Evolutionary conservation across 2,888 invertebrate species (phyloP), one percentile per base, ranked within the genome.

Genomic region (Hemithea aestivaria): DNA sequence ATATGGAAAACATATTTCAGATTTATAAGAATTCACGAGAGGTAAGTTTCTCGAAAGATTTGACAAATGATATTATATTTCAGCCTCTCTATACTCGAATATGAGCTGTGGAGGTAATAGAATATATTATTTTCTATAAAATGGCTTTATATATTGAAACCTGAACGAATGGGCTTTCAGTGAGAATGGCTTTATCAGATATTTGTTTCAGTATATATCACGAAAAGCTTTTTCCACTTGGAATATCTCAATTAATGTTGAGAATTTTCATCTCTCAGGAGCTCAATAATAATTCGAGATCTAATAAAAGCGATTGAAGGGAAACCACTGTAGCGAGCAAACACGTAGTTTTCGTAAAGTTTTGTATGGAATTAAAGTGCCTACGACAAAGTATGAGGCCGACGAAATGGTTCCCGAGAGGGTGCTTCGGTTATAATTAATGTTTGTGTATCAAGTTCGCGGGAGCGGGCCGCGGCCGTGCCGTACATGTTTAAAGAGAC

Each of bases 1-100:
- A 53, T 53, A 56, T 59, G 52, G 58, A 58, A 41, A 56, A 58
- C 52, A 57, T 66, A 62, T 62, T 58, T 57, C 51, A 59, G 64
- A 58, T 62, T 62, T 43, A 57, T 44, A 54, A 53, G 45, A 58
- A 51, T 48, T 55, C 54, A 54, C 48, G 38, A 36, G 39, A 54
- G 56, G 53, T 62, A 60, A 53, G 48, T 58, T 56, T 42, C 41
- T 44, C 45, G 39, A 48, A 40, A 49, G 48, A 43, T 56, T 40
- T 55, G 56, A 60, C 45, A 57, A 58, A 57, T 55, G 29, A 48
- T 51, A 52, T 61, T 51, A 53, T 56, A 39, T 53, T 51, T 43
- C 43, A 47, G 32, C 24, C 25, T 23, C 35, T 42, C 26, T 40
- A 31, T 41, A 37, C 29, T 38, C 31, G 25, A 35, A 38, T 39